A percentile compares a stretch with the other conserved stretches of the same genome.
These are phyloP conservation scores for Achatina immaculata DNA, from an alignment of 1,140 invertebrate genomes.

Conservation along the genomic window DNA sequence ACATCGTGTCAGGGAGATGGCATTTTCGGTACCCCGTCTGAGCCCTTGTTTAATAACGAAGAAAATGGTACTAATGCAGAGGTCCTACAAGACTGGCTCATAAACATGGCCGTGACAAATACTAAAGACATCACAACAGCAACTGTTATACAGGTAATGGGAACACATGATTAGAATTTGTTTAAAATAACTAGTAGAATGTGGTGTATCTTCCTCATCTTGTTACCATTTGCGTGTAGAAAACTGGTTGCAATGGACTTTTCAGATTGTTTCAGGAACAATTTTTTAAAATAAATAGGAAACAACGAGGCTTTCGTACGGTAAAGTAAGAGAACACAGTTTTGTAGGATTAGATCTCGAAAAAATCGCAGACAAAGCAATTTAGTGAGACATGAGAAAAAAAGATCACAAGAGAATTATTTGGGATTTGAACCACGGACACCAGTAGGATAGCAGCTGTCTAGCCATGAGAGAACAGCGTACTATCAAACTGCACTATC, in stretches of 20 bases:
- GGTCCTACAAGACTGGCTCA: slow-evolving; percentile 30
- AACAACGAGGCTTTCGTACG: too few species aligned
- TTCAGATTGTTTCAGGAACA: slow-evolving; percentile 10
- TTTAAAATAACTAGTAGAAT: background rate
- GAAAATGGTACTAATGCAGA: slow-evolving; percentile 32
- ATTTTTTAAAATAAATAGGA: too few species aligned
- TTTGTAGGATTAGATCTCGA: too few species aligned
- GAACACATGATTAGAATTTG: background rate
- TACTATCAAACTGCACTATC: too few species aligned
- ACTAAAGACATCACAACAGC: background rate
- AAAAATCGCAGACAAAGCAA: too few species aligned
- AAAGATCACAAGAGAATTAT: too few species aligned
- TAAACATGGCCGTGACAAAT: slow-evolving; percentile 25
- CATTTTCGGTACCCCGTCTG: slow-evolving; percentile 27
- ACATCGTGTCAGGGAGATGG: background rate
- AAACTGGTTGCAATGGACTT: background rate
- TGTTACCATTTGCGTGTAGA: background rate
- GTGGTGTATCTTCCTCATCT: background rate
- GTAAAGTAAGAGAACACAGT: too few species aligned
- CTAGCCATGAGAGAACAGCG: too few species aligned
- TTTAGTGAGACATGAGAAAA: too few species aligned
- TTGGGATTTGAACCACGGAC: too few species aligned
- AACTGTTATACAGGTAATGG: background rate
- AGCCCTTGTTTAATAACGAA: slow-evolving; percentile 36
- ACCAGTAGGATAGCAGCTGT: too few species aligned